phyloP scores from a whole-genome alignment of 2,888 invertebrate species.

The Minunthozetes semirufus region DNA sequence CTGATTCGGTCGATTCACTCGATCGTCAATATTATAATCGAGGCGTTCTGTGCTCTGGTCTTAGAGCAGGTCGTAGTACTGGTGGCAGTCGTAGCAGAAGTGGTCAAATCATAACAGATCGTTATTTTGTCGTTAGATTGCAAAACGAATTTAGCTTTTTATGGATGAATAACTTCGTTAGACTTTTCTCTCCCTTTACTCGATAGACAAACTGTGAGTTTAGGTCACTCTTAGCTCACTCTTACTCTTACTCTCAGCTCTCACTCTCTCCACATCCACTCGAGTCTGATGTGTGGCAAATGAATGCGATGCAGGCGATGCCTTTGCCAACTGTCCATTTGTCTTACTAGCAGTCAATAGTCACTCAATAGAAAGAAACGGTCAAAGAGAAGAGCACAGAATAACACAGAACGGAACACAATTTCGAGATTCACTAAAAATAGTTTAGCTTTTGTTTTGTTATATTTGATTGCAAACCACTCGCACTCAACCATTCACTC shows the following conservation, averaged over 20 bases:
- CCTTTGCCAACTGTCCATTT: conserved; percentile 19
- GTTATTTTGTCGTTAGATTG: conserved; percentile 31
- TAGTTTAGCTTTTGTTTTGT: neutral
- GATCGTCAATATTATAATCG: conserved; percentile 25
- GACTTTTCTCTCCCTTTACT: conserved; percentile 17
- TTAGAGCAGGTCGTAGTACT: neutral
- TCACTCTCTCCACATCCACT: conserved; percentile 14
- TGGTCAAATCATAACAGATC: conserved; percentile 32
- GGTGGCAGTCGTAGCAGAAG: neutral
- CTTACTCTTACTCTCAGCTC: neutral
- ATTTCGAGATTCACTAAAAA: neutral
- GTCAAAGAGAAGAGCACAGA: neutral
- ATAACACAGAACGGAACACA: neutral
- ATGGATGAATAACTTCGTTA: conserved; percentile 29
- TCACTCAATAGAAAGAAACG: conserved; percentile 18
- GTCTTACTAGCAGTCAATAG: conserved; percentile 16
- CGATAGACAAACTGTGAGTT: neutral
- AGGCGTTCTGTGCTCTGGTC: conserved; percentile 1
- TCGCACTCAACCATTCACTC: conserved; percentile 19
- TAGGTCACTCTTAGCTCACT: neutral
- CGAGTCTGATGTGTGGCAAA: neutral
- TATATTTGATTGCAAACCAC: conserved; percentile 11
- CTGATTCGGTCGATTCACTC: neutral
- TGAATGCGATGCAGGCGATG: conserved; percentile 29
- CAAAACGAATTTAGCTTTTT: conserved; percentile 32